phyloP scores from a whole-genome alignment of 2,797 vertebrate species.

The Takifugu rubripes region DNA sequence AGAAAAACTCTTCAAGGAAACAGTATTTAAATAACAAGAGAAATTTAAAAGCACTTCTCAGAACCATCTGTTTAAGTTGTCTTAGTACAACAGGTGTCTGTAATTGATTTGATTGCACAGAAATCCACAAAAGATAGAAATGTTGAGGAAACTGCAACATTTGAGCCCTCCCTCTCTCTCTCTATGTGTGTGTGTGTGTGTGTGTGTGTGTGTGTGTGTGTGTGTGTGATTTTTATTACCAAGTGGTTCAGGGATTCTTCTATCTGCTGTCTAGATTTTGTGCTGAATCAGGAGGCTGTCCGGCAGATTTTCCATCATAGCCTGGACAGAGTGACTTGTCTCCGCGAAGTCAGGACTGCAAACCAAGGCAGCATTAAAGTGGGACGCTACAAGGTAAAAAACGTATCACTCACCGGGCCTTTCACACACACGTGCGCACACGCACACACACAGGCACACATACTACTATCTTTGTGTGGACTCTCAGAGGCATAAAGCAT shows the following conservation, averaged over 20 bases:
- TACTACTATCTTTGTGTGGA: no score
- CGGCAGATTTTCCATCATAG: conserved; percentile 28
- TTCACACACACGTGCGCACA: not conserved
- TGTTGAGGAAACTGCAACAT: conserved; percentile 12
- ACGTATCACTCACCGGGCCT: not conserved
- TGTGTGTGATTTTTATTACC: conserved; percentile 26
- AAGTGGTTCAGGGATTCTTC: conserved; percentile 22
- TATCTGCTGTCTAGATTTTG: conserved; percentile 14
- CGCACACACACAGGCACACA: not conserved
- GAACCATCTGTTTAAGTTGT: no score
- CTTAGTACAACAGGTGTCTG: not conserved
- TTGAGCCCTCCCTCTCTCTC: not conserved
- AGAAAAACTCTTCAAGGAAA: no score
- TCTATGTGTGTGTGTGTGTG: conserved; percentile 17
- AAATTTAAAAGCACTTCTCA: no score
- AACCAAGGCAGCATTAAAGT: conserved; percentile 5
- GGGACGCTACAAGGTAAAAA: not conserved
- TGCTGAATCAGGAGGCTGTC: conserved; percentile 42
- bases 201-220: not conserved
- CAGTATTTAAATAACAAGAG: no score
- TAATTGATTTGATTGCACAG: conserved; percentile 30
- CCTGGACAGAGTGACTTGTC: not conserved
- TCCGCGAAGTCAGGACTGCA: conserved; percentile 12
- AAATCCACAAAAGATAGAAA: conserved; percentile 16
- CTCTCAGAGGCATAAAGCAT: no score